Percentiles rank a stretch among this genome's conserved stretches.
Evolutionary conservation across 2,797 vertebrate species (phyloP).

Genomic region (Caiman crocodilus): DNA sequence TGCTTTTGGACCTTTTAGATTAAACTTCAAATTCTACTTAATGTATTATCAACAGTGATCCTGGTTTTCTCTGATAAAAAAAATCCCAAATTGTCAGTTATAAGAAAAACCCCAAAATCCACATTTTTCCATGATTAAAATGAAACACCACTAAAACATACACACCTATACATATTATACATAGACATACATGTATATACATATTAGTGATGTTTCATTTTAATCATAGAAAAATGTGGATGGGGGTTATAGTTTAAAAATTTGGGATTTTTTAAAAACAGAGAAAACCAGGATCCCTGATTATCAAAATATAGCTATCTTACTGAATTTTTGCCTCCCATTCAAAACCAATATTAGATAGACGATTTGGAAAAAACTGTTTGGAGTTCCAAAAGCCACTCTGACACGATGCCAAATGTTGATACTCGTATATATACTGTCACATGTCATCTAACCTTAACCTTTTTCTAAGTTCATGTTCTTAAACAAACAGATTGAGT

Average conservation of each 20-base stretch:
- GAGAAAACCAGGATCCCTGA: background rate
- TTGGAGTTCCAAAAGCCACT: background rate
- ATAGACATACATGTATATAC: too few species aligned
- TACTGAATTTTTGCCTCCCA: background rate
- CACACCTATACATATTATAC: too few species aligned
- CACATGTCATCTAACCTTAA: background rate
- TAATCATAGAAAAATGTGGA: too few species aligned
- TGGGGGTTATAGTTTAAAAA: too few species aligned
- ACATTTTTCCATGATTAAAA: too few species aligned
- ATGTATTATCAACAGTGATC: too few species aligned
- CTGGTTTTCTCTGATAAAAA: background rate
- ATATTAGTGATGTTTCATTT: too few species aligned
- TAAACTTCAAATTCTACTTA: too few species aligned
- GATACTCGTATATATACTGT: background rate
- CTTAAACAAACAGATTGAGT: background rate
- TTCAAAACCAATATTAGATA: background rate
- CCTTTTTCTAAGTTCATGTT: background rate
- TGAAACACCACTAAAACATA: too few species aligned
- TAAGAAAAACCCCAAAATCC: too few species aligned
- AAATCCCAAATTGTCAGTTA: background rate
- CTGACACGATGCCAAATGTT: background rate
- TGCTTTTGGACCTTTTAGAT: too few species aligned
- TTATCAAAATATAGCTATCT: background rate
- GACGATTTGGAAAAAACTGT: background rate
- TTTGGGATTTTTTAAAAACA: too few species aligned